phyloP scores from a whole-genome alignment of 2,113 vertebrate genomes.

The Phasianus colchicus region DNA sequence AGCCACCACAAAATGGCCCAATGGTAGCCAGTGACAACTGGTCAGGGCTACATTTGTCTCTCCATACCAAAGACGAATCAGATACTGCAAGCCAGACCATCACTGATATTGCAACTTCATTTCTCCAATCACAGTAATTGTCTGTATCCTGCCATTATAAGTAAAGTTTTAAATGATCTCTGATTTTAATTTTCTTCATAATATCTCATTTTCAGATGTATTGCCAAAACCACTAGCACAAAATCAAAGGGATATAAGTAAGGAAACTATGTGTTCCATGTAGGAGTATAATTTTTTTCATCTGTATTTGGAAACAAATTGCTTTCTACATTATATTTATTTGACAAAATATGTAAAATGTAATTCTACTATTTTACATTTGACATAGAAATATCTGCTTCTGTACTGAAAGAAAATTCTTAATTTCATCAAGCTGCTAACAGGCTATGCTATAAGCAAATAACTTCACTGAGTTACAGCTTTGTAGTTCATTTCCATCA shows the following conservation, averaged over 20 bases:
- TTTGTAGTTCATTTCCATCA: slow-evolving; percentile 24
- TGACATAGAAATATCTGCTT: background rate
- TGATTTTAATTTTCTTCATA: slow-evolving; percentile 29
- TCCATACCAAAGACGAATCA: background rate
- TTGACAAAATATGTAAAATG: background rate
- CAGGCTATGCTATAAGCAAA: background rate
- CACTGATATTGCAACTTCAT: background rate
- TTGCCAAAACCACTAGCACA: slow-evolving; percentile 40
- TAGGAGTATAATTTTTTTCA: background rate
- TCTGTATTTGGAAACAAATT: background rate
- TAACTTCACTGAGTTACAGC: slow-evolving; percentile 36
- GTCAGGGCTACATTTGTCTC: background rate
- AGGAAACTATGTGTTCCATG: background rate
- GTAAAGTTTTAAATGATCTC: background rate
- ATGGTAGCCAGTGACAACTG: background rate
- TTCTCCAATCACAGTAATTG: background rate
- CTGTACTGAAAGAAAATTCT: background rate
- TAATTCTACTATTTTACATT: background rate
- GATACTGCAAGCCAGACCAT: background rate
- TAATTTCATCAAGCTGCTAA: slow-evolving; percentile 35
- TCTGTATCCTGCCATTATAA: background rate
- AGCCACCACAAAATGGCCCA: background rate
- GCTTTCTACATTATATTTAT: background rate
- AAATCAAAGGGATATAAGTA: slow-evolving; percentile 15
- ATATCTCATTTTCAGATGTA: slow-evolving; percentile 38